Percentiles rank a stretch among this genome's conserved stretches.
Evolutionary conservation across 2,888 invertebrate species (phyloP).

Genomic region (Micoletzkya japonica): DNA sequence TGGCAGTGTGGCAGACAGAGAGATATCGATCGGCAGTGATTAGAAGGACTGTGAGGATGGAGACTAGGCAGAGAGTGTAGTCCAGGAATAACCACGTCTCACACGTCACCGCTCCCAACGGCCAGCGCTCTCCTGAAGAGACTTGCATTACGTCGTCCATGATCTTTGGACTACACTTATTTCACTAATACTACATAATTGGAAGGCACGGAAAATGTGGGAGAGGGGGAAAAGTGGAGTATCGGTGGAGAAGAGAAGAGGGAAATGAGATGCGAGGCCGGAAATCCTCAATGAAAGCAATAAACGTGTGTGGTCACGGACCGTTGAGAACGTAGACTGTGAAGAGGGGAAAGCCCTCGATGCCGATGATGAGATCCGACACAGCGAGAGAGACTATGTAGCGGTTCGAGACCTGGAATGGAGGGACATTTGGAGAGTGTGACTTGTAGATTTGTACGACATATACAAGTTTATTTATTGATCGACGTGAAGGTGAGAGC

Average conservation of each 20-base stretch:
- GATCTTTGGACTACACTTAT: neutral
- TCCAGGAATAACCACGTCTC: constrained; percentile 63
- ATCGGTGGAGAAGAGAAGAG: constrained; percentile 4
- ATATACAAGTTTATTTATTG: too few species aligned
- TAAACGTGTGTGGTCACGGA: constrained; percentile 27
- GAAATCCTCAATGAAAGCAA: too few species aligned
- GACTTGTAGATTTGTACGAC: too few species aligned
- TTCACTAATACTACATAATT: neutral
- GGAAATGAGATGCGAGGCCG: too few species aligned
- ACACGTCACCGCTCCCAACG: constrained; percentile 57
- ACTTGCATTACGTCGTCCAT: too few species aligned
- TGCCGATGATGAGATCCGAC: constrained; percentile 62
- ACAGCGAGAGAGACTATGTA: constrained; percentile 63
- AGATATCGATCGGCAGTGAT: constrained; percentile 58
- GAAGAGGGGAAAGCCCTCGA: constrained; percentile 63
- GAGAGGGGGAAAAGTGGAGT: neutral
- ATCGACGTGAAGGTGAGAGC: neutral
- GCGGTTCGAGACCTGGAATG: constrained; percentile 57
- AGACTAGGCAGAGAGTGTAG: constrained; percentile 63
- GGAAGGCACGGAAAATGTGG: constrained; percentile 2
- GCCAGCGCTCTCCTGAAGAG: constrained; percentile 58
- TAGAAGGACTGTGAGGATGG: constrained; percentile 62
- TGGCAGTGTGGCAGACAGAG: constrained; percentile 62
- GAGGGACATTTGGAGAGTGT: too few species aligned
- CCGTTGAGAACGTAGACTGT: constrained; percentile 63